Evolutionary conservation across 1,140 invertebrate species (phyloP), one percentile per base, ranked within the genome.

Genomic region (Watersipora subatra): DNA sequence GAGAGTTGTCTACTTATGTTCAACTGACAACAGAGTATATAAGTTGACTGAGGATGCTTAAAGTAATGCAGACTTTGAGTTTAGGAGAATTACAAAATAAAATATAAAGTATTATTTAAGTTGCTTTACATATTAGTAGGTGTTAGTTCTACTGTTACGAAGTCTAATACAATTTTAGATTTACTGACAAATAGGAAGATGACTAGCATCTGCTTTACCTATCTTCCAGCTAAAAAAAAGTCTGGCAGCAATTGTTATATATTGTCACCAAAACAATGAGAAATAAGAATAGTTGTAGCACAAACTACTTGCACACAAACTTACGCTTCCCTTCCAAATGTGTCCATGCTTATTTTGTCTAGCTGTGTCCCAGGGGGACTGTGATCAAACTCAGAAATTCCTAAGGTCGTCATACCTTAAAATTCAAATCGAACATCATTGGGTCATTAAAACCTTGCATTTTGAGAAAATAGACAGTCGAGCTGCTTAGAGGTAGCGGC

Each of bases 261-360:
- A n/a, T n/a, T n/a, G n/a, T n/a, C n/a, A n/a, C n/a, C n/a, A n/a
- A n/a, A n/a, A n/a, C n/a, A n/a, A n/a, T 46, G 7, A 46, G 34
- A n/a, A 46, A 46, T 46, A 46, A 46, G n/a, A 46, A n/a, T 46
- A 46, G 34, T 46, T 12, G 7, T 12, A 46, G 34, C n/a, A 12
- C n/a, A 46, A 46, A 46, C 7, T 12, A n/a, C n/a, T 46, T 12
- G 34, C n/a, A n/a, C 7, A 46, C n/a, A 63, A 1, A 70, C 73
- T 70, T 72, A 76, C 75, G 73, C 74, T 68, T 76, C 72, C 65
- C 61, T 65, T 20, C 69, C 64, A 65, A 76, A 76, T 27, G 64
- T 68, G 29, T 76, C 74, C 64, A 73, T 68, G 27, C 64, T 70
- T 12, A 76, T 70, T 66, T 68, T 70, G 62, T 75, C 71, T 12